A percentile compares a stretch with the other conserved stretches of the same genome.
phyloP scores from a whole-genome alignment of 2,113 vertebrate genomes.

The Syngnathus typhle region DNA sequence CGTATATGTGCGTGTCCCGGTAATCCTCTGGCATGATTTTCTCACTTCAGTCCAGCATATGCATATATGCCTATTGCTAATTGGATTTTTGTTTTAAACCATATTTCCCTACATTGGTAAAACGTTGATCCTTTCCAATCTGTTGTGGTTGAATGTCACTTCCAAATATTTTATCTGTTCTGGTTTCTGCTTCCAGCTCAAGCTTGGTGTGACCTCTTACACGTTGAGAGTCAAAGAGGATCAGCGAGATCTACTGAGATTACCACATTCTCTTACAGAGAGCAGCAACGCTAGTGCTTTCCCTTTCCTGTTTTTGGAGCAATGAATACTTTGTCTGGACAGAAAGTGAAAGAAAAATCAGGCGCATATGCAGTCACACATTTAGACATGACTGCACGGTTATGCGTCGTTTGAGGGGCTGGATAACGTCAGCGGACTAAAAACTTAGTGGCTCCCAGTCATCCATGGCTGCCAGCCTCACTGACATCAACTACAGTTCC shows the following conservation, averaged over 20 bases:
- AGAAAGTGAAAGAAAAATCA: constrained; percentile 35
- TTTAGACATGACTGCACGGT: constrained; percentile 31
- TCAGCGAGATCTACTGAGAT: constrained; percentile 61
- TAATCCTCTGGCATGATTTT: constrained; percentile 31
- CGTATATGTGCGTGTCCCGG: neutral
- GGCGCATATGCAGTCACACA: constrained; percentile 10
- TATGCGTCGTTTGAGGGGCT: constrained; percentile 44
- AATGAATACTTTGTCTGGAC: constrained; percentile 31
- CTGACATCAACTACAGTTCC: constrained; percentile 48
- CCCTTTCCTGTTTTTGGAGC: constrained; percentile 15
- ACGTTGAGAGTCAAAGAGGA: constrained; percentile 53
- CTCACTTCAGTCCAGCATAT: constrained; percentile 1
- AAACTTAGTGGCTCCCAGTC: constrained; percentile 56
- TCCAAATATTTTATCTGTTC: constrained; percentile 34
- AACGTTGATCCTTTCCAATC: constrained; percentile 45
- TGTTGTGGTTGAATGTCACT: constrained; percentile 36
- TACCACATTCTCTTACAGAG: constrained; percentile 42
- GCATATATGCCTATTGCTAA: constrained; percentile 9
- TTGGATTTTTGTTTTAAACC: constrained; percentile 19
- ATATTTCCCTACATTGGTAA: constrained; percentile 23
- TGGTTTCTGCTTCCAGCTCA: constrained; percentile 38
- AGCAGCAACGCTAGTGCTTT: neutral
- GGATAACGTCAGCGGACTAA: constrained; percentile 60
- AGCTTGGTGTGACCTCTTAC: constrained; percentile 50
- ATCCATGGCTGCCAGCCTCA: constrained; percentile 55